Percentiles rank a stretch among this genome's conserved stretches.
Evolutionary conservation across 2,888 invertebrate species (phyloP).

Genomic region (Diarsia brunnea): DNA sequence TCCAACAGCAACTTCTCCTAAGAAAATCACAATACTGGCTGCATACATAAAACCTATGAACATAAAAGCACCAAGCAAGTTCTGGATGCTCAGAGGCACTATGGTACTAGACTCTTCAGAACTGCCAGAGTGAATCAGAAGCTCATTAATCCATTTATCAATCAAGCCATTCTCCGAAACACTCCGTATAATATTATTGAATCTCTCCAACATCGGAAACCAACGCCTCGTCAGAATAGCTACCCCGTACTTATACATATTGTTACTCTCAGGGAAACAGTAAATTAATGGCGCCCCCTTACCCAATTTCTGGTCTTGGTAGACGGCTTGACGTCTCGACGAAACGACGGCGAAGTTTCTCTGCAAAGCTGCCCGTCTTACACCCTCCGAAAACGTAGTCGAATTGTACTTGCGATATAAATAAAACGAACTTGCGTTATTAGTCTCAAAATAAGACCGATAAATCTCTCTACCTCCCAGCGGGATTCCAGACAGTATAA

Average conservation of each 20-base stretch:
- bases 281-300: slow-evolving; percentile 84
- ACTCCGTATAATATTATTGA: slow-evolving; percentile 87
- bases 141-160: slow-evolving; percentile 87
- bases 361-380: slow-evolving; percentile 80
- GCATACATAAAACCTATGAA: slow-evolving; percentile 85
- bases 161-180: slow-evolving; percentile 88
- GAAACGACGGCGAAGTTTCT: slow-evolving; percentile 87
- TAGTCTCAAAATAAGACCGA: slow-evolving; percentile 88
- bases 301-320: slow-evolving; percentile 86
- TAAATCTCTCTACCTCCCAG: slow-evolving; percentile 88
- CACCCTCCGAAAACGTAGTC: slow-evolving; percentile 84
- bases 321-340: slow-evolving; percentile 86
- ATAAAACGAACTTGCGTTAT: slow-evolving; percentile 87
- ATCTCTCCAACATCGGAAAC: slow-evolving; percentile 86
- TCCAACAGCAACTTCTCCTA: slow-evolving; percentile 76
- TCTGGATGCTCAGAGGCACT: slow-evolving; percentile 82
- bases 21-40: slow-evolving; percentile 80
- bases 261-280: slow-evolving; percentile 86
- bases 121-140: slow-evolving; percentile 78
- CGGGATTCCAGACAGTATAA: slow-evolving; percentile 84
- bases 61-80: slow-evolving; percentile 88
- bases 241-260: slow-evolving; percentile 89
- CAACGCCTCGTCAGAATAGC: slow-evolving; percentile 85
- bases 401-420: slow-evolving; percentile 87
- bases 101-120: slow-evolving; percentile 78